These are phyloP conservation scores for Takifugu bimaculatus DNA, from an alignment of 2,113 vertebrate genomes.

Conservation along the genomic window DNA sequence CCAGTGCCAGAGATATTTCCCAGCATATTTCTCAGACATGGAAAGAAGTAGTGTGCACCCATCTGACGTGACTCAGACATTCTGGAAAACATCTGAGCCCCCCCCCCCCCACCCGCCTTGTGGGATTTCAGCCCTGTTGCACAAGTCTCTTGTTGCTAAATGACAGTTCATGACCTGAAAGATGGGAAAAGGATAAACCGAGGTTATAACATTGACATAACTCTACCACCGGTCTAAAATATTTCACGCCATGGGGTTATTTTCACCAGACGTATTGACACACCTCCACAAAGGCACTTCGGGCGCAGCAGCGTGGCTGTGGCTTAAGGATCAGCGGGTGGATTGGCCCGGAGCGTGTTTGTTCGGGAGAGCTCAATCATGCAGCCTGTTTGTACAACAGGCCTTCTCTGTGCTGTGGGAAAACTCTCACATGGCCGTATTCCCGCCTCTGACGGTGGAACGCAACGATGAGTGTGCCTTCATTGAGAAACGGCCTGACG, in stretches of 20 bases:
- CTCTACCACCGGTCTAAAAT: slow-evolving; percentile 24
- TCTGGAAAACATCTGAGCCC: slow-evolving; percentile 39
- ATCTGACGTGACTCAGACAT: slow-evolving; percentile 51
- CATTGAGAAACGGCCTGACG: slow-evolving; percentile 56
- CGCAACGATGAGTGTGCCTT: slow-evolving; percentile 24
- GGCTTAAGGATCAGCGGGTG: slow-evolving; percentile 16
- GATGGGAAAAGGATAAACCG: slow-evolving; percentile 39
- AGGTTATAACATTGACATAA: slow-evolving; percentile 41
- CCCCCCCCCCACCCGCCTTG: not conserved
- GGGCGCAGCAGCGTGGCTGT: not conserved
- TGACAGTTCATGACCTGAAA: slow-evolving; percentile 33
- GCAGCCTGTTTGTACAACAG: slow-evolving; percentile 48
- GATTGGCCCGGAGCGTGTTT: slow-evolving; percentile 22
- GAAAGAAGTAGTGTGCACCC: slow-evolving; percentile 23
- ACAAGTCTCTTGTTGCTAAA: slow-evolving; percentile 29
- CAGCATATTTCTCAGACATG: slow-evolving; percentile 40
- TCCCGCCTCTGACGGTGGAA: slow-evolving; percentile 10
- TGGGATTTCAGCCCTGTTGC: slow-evolving; percentile 28
- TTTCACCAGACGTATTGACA: slow-evolving; percentile 1
- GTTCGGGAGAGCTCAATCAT: slow-evolving; percentile 33
- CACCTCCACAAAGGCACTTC: slow-evolving; percentile 5
- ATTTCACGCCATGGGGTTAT: slow-evolving; percentile 26
- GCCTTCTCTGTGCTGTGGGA: slow-evolving; percentile 54
- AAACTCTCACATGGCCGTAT: slow-evolving; percentile 47
- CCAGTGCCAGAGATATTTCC: slow-evolving; percentile 54